These are phyloP conservation scores for Clarias macrocephalus DNA, from an alignment of 2,113 vertebrate species.

Conservation along the genomic window DNA sequence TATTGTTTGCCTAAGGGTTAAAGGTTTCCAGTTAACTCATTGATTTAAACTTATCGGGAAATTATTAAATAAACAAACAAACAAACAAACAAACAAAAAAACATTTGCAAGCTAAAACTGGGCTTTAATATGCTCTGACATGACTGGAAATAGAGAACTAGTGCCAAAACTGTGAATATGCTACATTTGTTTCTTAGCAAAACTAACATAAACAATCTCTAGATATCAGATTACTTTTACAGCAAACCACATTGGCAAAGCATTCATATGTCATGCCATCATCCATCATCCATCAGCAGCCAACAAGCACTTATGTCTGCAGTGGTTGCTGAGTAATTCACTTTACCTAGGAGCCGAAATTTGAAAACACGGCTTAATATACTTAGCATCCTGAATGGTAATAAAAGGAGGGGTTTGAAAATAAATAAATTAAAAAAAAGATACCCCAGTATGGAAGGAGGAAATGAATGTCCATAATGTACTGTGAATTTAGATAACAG, in stretches of 20 bases:
- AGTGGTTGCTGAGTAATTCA: neutral
- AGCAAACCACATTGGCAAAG: constrained; percentile 65
- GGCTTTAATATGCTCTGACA: neutral
- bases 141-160: neutral
- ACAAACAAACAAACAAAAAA: neutral
- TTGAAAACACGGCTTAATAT: neutral
- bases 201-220: neutral
- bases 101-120: neutral
- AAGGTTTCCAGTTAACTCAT: neutral
- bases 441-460: neutral
- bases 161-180: neutral
- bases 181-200: too few species aligned
- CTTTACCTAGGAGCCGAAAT: neutral
- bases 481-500: neutral
- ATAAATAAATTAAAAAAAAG: neutral
- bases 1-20: neutral
- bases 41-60: neutral
- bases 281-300: constrained; percentile 72
- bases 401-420: neutral
- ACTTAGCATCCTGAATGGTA: neutral
- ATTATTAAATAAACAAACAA: neutral
- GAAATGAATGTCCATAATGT: neutral
- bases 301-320: constrained; percentile 34
- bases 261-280: constrained; percentile 74
- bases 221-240: neutral